Base-by-base conservation (phyloP, 2,888 invertebrate species). In the Autographa pulchrina region DNA sequence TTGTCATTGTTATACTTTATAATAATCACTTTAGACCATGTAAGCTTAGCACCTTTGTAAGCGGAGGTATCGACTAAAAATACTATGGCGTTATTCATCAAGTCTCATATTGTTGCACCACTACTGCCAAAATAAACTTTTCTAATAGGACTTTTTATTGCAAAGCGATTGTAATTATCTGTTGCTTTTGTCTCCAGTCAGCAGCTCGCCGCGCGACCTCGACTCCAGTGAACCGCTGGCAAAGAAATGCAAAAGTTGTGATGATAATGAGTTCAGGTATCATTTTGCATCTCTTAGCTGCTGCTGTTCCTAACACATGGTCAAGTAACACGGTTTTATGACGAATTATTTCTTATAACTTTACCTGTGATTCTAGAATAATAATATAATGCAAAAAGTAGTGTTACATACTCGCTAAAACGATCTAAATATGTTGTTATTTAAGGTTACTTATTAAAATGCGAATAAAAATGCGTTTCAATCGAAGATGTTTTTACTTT, bases 241-340 rank as follows among this genome's bases (percentile, higher is more conserved):
- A 65, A 91, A 89, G 85, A 90, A 86, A 82, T 92, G 92, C 85
- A 89, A 88, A 75, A 72, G 80, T 61, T 92, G 92, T 71, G 85
- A 88, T 52, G 74, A 76, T 32, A 85, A 72, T 69, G 89, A 90
- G 20, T 78, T 90, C 86, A 91, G 91, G 92, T 92, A 88, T 70
- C 16, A 61, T 68, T 78, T 81, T 72, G 72, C 62, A 69, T 72
- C 65, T 74, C 68, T 69, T 65, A 62, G 62, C 56, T 75, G 62
- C 20, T 65, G 72, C 68, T 75, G 70, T 71, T 73, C 58, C 41
- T 56, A 74, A 72, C 68, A 65, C 59, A 62, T 48, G 62, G 70
- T 78, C 62, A 72, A 73, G 71, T 65, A 62, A 41, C 8, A 13
- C 18, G 16, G 18, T 56, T 62, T 0, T 11, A 4, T n/a, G 59